Conservation (phyloP, 2,113 vertebrate species). For the Jaculus jaculus region DNA sequence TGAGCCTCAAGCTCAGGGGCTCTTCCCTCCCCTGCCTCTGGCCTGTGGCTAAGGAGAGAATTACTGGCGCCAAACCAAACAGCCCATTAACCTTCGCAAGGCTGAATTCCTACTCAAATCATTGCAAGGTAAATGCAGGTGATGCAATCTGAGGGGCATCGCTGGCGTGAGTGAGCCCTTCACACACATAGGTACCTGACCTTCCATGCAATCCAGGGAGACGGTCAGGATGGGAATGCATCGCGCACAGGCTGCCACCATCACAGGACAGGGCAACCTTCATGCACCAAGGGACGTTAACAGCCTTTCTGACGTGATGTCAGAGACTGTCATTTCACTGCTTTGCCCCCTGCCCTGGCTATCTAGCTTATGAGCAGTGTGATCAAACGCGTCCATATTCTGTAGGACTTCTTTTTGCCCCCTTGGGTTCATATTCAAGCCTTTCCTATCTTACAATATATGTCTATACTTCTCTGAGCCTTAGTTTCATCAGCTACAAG, state of each 20-base stretch:
- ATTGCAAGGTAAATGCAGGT: conserved; percentile 80
- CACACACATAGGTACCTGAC: conserved; percentile 68
- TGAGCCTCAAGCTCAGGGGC: conserved; percentile 43
- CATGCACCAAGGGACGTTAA: background rate
- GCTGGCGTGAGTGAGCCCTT: conserved; percentile 72
- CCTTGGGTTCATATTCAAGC: background rate
- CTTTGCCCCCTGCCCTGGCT: background rate
- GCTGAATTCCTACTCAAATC: conserved; percentile 80
- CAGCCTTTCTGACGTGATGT: background rate
- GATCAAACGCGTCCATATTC: background rate
- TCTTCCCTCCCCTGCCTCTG: conserved; percentile 49
- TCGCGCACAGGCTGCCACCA: background rate
- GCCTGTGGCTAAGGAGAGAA: conserved; percentile 74
- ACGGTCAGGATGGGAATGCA: background rate
- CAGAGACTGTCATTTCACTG: background rate
- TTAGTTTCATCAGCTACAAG: background rate
- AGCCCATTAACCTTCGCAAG: conserved; percentile 85
- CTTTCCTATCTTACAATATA: background rate
- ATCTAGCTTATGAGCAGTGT: background rate
- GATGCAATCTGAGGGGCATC: conserved; percentile 72
- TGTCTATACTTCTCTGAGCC: background rate
- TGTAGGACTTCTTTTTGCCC: background rate
- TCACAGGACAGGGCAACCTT: background rate
- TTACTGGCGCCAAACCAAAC: conserved; percentile 77
- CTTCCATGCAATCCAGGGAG: background rate